Base-by-base conservation (phyloP, 2,888 invertebrate species). In the Lithophane socia region DNA sequence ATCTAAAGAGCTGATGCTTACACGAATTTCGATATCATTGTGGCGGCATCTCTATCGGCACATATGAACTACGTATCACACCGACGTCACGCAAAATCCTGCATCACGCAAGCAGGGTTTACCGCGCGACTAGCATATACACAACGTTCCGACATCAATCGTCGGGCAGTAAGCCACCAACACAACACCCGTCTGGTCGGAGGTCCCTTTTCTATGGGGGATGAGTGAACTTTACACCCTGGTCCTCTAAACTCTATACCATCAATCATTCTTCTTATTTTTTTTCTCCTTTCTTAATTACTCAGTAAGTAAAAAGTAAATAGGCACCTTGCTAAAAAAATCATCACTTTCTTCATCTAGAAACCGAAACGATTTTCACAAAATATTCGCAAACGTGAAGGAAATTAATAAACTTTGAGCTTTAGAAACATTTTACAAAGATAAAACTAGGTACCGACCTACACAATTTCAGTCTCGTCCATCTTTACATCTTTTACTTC, bases 331-430 rank as follows among this genome's bases (percentile, higher is more conserved):
- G 54, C n/a, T 56, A n/a, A 56, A 9, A 44, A 58, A 44, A 9
- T 9, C 56, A 47, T 16, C n/a, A 63, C 8, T 29, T n/a, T 61
- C 13, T 21, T 56, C n/a, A 42, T 13, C 3, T 16, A 4, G 1
- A 63, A 74, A 63, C 49, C 21, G 12, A 44, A 63, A 74, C 18
- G 8, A 56, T 18, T 21, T 80, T 42, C 29, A 49, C 24, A 68
- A 68, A 67, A 81, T 21, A 71, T 63, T 68, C n/a, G 63, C 58
- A 54, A 71, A n/a, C 66, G 16, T 21, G 54, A 56, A 64, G 79
- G 61, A 79, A 74, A 72, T 74, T 12, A 67, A 71, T 68, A 71
- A 72, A 84, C 49, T 73, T 79, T 52, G 49, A 58, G 37, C 37
- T 52, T 16, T 37, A 49, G 42, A 60, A 81, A 61, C 29, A 42